These are phyloP conservation scores for Catocala sponsa DNA, from an alignment of 2,888 invertebrate genomes.

Conservation along the genomic window DNA sequence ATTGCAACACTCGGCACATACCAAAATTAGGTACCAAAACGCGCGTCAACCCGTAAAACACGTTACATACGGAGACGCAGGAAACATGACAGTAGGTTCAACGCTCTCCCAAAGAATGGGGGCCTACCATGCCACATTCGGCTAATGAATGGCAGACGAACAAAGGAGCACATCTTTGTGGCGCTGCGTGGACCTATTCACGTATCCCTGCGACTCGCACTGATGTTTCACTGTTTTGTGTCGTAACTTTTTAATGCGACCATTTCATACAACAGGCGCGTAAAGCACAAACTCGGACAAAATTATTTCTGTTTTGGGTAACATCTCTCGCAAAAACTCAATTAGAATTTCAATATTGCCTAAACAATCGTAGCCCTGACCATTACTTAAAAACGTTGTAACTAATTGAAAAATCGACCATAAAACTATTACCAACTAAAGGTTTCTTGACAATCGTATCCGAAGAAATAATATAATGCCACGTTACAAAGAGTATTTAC, in stretches of 20 bases:
- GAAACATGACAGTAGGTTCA: slow-evolving; percentile 80
- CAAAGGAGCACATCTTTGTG: slow-evolving; percentile 76
- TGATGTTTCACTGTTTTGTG: slow-evolving; percentile 47
- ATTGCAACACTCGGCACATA: slow-evolving; percentile 63
- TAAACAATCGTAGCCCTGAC: slow-evolving; percentile 61
- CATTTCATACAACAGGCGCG: slow-evolving; percentile 23
- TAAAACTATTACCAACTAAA: slow-evolving; percentile 37
- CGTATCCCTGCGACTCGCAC: slow-evolving; percentile 61
- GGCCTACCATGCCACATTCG: slow-evolving; percentile 77
- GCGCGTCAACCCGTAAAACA: slow-evolving; percentile 76
- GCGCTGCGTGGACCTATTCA: slow-evolving; percentile 64
- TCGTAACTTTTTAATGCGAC: slow-evolving; percentile 50
- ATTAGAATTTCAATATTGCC: slow-evolving; percentile 37
- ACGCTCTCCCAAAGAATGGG: slow-evolving; percentile 80
- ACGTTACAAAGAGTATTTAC: slow-evolving; percentile 22
- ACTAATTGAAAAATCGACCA: slow-evolving; percentile 58
- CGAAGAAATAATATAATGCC: slow-evolving; percentile 16
- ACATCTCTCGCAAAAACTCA: slow-evolving; percentile 18
- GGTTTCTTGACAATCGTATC: slow-evolving; percentile 27
- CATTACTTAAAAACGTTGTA: slow-evolving; percentile 44
- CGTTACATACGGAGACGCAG: slow-evolving; percentile 72
- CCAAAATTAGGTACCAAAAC: slow-evolving; percentile 66
- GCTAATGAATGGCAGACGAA: slow-evolving; percentile 84
- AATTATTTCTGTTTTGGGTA: slow-evolving; percentile 23
- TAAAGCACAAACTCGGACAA: slow-evolving; percentile 37